phyloP scores from a whole-genome alignment of 2,113 vertebrate genomes.

The Ptilorrhoa leucosticta region DNA sequence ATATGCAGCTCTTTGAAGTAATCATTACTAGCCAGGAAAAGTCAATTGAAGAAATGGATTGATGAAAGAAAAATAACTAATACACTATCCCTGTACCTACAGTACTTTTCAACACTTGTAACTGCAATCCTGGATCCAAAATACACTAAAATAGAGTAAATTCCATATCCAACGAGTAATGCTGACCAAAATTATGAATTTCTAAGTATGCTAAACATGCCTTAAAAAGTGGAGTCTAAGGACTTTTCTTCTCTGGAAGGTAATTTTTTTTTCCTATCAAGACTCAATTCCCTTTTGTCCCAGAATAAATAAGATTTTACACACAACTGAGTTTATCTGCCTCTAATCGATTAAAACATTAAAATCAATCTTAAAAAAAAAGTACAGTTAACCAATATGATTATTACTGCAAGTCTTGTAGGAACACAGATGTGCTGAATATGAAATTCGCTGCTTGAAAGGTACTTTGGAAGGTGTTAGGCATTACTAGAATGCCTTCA shows the following conservation, averaged over 20 bases:
- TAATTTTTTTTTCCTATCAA: background rate
- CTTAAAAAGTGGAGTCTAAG: background rate
- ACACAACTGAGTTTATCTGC: slow-evolving; percentile 68
- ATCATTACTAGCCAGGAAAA: background rate
- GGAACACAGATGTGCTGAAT: slow-evolving; percentile 59
- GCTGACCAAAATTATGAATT: background rate
- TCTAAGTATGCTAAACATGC: background rate
- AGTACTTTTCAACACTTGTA: background rate
- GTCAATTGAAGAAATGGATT: background rate
- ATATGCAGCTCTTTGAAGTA: slow-evolving; percentile 18
- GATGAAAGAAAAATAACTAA: background rate
- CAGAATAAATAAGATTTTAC: slow-evolving; percentile 67
- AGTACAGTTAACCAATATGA: slow-evolving; percentile 67
- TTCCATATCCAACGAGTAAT: background rate
- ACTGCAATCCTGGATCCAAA: background rate
- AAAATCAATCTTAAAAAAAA: slow-evolving; percentile 64
- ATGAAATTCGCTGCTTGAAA: slow-evolving; percentile 55
- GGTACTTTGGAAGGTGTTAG: slow-evolving; percentile 46
- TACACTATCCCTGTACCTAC: background rate
- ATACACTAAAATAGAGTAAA: background rate
- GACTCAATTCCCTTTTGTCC: slow-evolving; percentile 47
- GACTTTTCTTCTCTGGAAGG: background rate
- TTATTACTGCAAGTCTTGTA: slow-evolving; percentile 62
- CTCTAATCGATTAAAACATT: slow-evolving; percentile 70
- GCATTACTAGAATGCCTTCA: slow-evolving; percentile 54